phyloP scores from a whole-genome alignment of 53 echinoderm and acorn worm genomes.

The Pentamera pediparva region DNA sequence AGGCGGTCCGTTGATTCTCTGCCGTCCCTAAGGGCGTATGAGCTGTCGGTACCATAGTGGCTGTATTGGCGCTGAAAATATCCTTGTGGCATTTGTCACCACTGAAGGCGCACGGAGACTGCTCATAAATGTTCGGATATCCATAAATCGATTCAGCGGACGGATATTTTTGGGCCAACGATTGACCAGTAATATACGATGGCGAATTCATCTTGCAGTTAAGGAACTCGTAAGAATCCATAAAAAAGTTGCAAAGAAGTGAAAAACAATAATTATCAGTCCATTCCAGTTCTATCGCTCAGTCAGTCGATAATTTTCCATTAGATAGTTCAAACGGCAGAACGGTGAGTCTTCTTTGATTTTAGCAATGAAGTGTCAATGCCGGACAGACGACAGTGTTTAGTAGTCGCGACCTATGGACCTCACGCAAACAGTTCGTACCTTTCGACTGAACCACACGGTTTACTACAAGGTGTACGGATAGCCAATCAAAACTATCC shows the following conservation, averaged over 20 bases:
- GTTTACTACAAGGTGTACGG: neutral
- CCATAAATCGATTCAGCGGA: constrained; percentile 9
- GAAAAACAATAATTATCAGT: too few relatives aligned
- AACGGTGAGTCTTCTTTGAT: too few relatives aligned
- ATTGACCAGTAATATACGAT: constrained; percentile 8
- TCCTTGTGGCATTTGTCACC: constrained; percentile 26
- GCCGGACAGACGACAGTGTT: too few relatives aligned
- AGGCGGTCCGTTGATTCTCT: constrained; percentile 22
- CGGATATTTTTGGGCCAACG: constrained; percentile 14
- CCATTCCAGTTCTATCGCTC: too few relatives aligned
- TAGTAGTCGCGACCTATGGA: constrained; percentile 37
- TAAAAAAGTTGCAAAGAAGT: too few relatives aligned
- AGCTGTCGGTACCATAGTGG: constrained; percentile 10
- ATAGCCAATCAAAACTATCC: constrained; percentile 16
- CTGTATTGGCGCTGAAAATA: neutral
- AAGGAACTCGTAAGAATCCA: too few relatives aligned
- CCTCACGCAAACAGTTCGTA: constrained; percentile 16
- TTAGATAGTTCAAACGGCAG: too few relatives aligned
- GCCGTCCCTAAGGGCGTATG: too few relatives aligned
- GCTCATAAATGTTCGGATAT: constrained; percentile 6
- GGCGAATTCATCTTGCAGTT: constrained; percentile 23
- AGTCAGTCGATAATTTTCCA: too few relatives aligned
- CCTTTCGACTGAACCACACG: constrained; percentile 15
- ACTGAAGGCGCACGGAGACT: constrained; percentile 22
- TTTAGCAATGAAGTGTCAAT: too few relatives aligned